Conservation (phyloP, 1,140 invertebrate genomes). For the Pachypeltis micranthus region DNA sequence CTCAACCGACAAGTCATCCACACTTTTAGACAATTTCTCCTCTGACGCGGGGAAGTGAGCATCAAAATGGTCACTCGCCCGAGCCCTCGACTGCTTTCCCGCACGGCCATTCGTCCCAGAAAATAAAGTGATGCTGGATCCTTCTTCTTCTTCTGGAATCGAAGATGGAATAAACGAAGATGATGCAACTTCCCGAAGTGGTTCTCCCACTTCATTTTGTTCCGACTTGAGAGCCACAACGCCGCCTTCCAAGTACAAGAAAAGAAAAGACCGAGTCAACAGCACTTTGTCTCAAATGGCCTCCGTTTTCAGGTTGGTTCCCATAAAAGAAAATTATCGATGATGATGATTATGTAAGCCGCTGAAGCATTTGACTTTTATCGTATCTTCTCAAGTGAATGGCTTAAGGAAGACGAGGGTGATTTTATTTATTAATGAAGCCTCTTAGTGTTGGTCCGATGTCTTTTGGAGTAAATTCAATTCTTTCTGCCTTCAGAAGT, state of each 20-base stretch:
- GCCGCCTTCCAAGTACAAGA: conserved; percentile 30
- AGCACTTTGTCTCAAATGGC: conserved; percentile 26
- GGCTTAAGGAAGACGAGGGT: too few species aligned
- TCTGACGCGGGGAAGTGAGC: conserved; percentile 19
- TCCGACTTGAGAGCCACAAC: conserved; percentile 33
- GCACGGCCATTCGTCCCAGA: conserved; percentile 23
- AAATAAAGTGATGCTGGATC: conserved; percentile 28
- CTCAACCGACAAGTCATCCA: conserved; percentile 34
- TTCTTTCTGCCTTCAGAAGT: too few species aligned
- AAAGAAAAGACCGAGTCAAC: conserved; percentile 27
- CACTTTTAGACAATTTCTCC: conserved; percentile 22
- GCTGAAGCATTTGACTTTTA: too few species aligned
- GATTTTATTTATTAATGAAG: too few species aligned
- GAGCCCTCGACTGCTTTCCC: conserved; percentile 30
- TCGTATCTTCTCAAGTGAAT: too few species aligned
- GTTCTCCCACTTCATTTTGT: conserved; percentile 28
- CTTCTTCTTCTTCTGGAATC: conserved; percentile 43
- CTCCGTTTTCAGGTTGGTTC: conserved; percentile 24
- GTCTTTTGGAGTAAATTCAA: too few species aligned
- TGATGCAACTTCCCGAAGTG: conserved; percentile 25
- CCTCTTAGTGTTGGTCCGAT: too few species aligned
- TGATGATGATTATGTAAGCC: too few species aligned
- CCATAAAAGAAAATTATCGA: too few species aligned
- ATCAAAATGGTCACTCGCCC: conserved; percentile 24
- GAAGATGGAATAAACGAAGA: conserved; percentile 31